Percentiles rank a stretch among this genome's conserved stretches.
These are phyloP conservation scores for Cataglyphis livida DNA, from an alignment of 2,888 invertebrate genomes.

Conservation along the genomic window DNA sequence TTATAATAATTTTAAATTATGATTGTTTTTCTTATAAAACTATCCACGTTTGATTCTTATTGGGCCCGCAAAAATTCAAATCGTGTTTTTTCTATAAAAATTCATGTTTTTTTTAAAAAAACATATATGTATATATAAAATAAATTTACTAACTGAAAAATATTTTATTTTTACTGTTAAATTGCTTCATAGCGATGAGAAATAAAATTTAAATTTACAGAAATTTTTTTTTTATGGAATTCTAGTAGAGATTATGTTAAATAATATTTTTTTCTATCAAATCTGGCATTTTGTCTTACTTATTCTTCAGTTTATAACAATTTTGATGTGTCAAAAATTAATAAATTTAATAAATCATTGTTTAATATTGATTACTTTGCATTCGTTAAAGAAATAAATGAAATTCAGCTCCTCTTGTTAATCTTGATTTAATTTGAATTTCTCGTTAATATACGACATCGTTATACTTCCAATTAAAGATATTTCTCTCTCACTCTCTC, in stretches of 20 bases:
- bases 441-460: constrained; percentile 26
- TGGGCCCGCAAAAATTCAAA: no score
- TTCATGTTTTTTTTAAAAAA: background rate
- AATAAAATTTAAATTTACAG: background rate
- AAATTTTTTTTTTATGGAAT: background rate
- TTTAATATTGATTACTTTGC: constrained; percentile 8
- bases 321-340: background rate
- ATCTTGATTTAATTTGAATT: constrained; percentile 36
- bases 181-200: background rate
- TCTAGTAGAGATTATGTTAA: background rate
- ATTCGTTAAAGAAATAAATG: constrained; percentile 33
- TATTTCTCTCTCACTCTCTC: background rate
- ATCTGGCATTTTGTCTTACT: background rate
- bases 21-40: background rate
- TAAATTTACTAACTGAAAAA: background rate
- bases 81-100: background rate
- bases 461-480: constrained; percentile 38
- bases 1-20: background rate
- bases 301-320: background rate
- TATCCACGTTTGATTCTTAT: no score
- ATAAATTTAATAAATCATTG: background rate
- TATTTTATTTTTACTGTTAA: background rate
- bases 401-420: constrained; percentile 7
- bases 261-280: background rate
- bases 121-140: background rate